These are phyloP conservation scores for Dolichoris vasculosae DNA, from an alignment of 1,140 invertebrate genomes.

Conservation along the genomic window DNA sequence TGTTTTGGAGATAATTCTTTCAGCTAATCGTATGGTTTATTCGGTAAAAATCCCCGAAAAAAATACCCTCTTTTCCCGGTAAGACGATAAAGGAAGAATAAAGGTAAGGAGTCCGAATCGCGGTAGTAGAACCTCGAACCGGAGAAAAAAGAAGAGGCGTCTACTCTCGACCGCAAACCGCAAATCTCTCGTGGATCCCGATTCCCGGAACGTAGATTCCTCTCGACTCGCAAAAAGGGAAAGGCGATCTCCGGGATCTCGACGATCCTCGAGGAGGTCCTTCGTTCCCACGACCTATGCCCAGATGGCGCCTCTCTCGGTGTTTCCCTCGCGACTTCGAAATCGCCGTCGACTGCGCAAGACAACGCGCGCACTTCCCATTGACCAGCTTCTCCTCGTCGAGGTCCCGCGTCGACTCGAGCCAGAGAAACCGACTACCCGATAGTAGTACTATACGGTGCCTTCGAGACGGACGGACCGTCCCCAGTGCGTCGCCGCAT, in stretches of 20 bases:
- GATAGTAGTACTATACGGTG: constrained; percentile 70
- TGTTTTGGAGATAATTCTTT: neutral
- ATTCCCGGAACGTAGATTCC: neutral
- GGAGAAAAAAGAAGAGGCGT: neutral
- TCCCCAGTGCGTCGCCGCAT: constrained; percentile 59
- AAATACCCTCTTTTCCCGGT: neutral
- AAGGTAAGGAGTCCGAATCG: too few relatives aligned
- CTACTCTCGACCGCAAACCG: too few relatives aligned
- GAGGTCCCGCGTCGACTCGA: neutral
- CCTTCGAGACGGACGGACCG: constrained; percentile 65
- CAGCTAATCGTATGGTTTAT: neutral
- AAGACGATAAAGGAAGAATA: neutral
- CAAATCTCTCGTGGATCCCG: too few relatives aligned
- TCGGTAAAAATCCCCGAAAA: neutral
- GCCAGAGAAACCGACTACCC: constrained; percentile 57
- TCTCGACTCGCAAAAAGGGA: too few relatives aligned
- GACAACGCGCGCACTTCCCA: constrained; percentile 68
- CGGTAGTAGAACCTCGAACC: neutral
- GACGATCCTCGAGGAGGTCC: neutral
- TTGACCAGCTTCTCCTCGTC: constrained; percentile 60
- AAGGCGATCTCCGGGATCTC: too few relatives aligned
- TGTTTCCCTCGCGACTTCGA: constrained; percentile 47
- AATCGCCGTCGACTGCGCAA: constrained; percentile 62
- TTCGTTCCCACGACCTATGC: neutral
- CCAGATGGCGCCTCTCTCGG: constrained; percentile 68